Conservation (phyloP, 2,888 invertebrate genomes). For the Conchocele bisecta region DNA sequence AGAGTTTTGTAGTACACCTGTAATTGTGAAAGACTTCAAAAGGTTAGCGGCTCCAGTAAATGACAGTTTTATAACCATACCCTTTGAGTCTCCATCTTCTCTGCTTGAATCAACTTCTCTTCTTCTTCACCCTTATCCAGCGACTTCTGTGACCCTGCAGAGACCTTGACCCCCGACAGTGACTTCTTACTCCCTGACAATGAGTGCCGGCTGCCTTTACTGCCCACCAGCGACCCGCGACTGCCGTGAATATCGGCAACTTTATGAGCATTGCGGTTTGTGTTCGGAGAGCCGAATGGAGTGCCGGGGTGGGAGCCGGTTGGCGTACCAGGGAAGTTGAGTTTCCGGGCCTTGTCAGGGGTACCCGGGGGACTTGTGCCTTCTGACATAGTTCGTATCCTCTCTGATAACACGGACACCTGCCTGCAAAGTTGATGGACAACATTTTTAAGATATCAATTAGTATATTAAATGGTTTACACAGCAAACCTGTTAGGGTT, state of each 20-base stretch:
- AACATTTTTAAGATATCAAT: neutral
- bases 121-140: conserved; percentile 26
- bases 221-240: neutral
- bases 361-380: conserved; percentile 46
- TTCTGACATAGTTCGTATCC: conserved; percentile 57
- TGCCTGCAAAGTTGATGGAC: conserved; percentile 52
- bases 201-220: neutral
- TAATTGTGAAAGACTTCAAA: too few species aligned
- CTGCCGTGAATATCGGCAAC: too few species aligned
- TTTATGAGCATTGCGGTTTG: conserved; percentile 13
- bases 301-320: neutral
- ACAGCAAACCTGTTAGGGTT: too few species aligned
- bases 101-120: conserved; percentile 78
- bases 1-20: too few species aligned
- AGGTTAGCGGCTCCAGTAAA: neutral
- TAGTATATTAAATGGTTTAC: too few species aligned
- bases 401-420: conserved; percentile 63
- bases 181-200: neutral
- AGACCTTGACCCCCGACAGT: conserved; percentile 9
- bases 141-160: conserved; percentile 19
- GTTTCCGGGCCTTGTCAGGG: conserved; percentile 17
- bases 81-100: conserved; percentile 78
- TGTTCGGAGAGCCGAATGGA: conserved; percentile 1
- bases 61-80: conserved; percentile 60
- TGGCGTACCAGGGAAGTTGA: neutral